Evolutionary conservation across 2,888 invertebrate genomes (phyloP).

Genomic region (Eumacrocentrus americanus): DNA sequence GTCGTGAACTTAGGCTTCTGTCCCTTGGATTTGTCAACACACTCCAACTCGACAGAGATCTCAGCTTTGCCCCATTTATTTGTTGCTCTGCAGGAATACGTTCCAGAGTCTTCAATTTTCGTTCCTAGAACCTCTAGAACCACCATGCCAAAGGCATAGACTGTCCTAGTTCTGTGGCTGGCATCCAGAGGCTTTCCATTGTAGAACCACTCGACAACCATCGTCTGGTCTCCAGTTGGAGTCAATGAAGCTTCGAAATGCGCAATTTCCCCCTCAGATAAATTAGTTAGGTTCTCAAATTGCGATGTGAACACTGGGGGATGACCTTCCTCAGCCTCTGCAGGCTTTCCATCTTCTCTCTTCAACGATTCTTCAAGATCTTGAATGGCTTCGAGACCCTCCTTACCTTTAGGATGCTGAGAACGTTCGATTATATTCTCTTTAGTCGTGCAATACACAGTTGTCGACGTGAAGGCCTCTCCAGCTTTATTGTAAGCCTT

Average conservation of each 20-base stretch:
- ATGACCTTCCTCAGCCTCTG: slow-evolving; percentile 79
- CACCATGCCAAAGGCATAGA: slow-evolving; percentile 97
- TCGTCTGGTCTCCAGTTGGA: slow-evolving; percentile 91
- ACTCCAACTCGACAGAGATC: slow-evolving; percentile 81
- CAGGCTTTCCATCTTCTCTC: slow-evolving; percentile 71
- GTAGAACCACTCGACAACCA: slow-evolving; percentile 96
- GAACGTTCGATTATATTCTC: slow-evolving; percentile 85
- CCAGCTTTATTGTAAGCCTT: slow-evolving; percentile 88
- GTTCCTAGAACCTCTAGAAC: slow-evolving; percentile 95
- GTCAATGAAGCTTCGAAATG: slow-evolving; percentile 97
- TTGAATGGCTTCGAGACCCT: slow-evolving; percentile 89
- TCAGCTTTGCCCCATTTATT: slow-evolving; percentile 90
- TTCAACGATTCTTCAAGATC: slow-evolving; percentile 86
- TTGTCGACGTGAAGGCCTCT: slow-evolving; percentile 91
- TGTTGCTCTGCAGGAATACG: slow-evolving; percentile 85
- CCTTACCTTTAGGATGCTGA: slow-evolving; percentile 94
- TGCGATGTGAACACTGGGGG: slow-evolving; percentile 89
- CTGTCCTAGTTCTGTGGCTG: slow-evolving; percentile 88
- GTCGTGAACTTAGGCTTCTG: slow-evolving; percentile 89
- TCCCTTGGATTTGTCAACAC: slow-evolving; percentile 83
- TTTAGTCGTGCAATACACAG: slow-evolving; percentile 82
- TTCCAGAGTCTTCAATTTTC: slow-evolving; percentile 90
- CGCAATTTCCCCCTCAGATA: slow-evolving; percentile 94
- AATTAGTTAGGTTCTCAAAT: slow-evolving; percentile 80
- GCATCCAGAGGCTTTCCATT: slow-evolving; percentile 88